These are phyloP conservation scores for Rhabdomys pumilio DNA, from an alignment of 2,797 vertebrate genomes.

Conservation along the genomic window DNA sequence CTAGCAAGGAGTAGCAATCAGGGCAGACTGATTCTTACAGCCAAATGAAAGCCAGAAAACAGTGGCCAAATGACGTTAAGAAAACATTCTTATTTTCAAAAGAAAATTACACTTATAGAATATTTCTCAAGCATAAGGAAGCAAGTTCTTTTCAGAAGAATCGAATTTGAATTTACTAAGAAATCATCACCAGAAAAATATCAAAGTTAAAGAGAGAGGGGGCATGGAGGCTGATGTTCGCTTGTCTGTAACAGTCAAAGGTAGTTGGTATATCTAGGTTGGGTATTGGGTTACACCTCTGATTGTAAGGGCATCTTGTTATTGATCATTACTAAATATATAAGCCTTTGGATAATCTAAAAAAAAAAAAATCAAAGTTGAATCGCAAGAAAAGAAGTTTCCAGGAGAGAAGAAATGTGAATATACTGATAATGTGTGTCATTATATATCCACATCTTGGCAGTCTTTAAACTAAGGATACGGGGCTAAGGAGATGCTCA, in stretches of 20 bases:
- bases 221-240: no score
- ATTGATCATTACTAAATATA: no score
- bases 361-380: constrained; percentile 17
- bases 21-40: background rate
- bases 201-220: background rate
- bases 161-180: background rate
- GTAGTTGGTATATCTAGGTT: no score
- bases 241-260: no score
- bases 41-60: background rate
- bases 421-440: background rate
- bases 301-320: no score
- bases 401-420: background rate
- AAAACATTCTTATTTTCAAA: background rate
- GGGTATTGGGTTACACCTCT: no score
- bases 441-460: background rate
- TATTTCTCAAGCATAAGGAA: constrained; percentile 37
- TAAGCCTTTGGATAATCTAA: no score
- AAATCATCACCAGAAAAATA: background rate
- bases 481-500: background rate
- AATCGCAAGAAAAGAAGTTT: background rate
- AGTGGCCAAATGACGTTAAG: background rate
- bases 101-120: background rate
- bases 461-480: background rate
- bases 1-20: background rate
- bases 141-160: constrained; percentile 22